Base-by-base conservation (phyloP, 1,140 invertebrate genomes). In the Bombus superbus region DNA sequence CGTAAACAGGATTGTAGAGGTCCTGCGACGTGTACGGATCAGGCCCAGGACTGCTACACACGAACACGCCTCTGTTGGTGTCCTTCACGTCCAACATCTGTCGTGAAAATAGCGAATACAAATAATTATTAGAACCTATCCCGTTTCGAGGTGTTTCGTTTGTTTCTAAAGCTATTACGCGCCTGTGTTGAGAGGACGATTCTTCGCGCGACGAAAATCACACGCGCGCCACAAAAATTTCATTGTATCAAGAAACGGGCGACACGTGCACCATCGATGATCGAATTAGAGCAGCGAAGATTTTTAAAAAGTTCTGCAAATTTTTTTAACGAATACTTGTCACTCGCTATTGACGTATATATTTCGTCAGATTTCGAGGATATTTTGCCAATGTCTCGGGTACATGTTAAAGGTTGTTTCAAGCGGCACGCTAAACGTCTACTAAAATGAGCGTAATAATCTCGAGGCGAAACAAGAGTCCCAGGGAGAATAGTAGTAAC, bases 1-100 rank as follows among this genome's bases (percentile, higher is more conserved):
- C 97, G 94, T 97, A 97, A 44, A 97, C 97, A 79, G 97, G 97
- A 93, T 97, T 96, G 94, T 96, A 97, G 78, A 96, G 95, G 90
- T 97, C 97, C 92, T 97, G 96, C 59, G 96, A 97, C 69, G 94
- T 94, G 95, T 97, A 97, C 82, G 96, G 96, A 94, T 97, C 96
- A 38, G 96, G 96, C 44, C 96, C 96, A n/a, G 96, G 96, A 44
- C 96, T 97, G 89, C 96, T 96, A 94, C 96, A 97, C 83, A 97
- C 96, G 92, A 97, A 96, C 64, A 94, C 94, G 71, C 94, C 94
- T 85, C 93, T 92, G 62, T 91, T 90, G 81, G 91, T 91, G 74
- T 95, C 94, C 91, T 95, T 94, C 57, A 96, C 96, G 93, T 97
- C 96, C 91, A 97, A 95, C 96, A 97, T 97, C 97, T 97, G 95